Evolutionary conservation across 1,140 invertebrate genomes (phyloP), one percentile per base, ranked within the genome.

Genomic region (Drosophila aff.): DNA sequence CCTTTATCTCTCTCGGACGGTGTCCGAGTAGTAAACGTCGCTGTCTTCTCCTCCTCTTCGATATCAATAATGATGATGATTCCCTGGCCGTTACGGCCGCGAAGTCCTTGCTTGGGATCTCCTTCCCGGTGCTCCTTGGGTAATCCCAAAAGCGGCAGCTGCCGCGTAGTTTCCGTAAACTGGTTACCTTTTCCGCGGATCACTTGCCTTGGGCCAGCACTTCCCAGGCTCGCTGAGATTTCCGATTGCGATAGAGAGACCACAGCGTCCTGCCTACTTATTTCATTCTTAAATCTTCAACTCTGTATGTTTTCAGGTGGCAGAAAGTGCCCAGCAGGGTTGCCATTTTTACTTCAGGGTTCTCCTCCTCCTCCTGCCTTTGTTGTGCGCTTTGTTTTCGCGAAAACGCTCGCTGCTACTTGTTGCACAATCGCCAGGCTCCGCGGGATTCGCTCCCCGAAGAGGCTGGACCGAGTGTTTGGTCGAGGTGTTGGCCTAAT

Each of bases 381-480:
- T 66, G 65, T 61, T 23, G n/a, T 23, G n/a, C 2, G 33, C 60
- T 57, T 69, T 65, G 62, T 76, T 68, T 55, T 79, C 55, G 60
- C 71, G 47, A 65, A 78, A 76, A 52, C 49, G 71, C 55, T 66
- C 26, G 73, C 84, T 81, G 73, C 84, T 81, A 89, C 84, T 89
- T 89, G 84, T 89, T 89, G 85, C 84, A 62, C 46, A 74, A 68
- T 78, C 44, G 71, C 28, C 36, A 18, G n/a, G 43, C 75, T 41
- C 75, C 16, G 26, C 57, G 41, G 55, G 64, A 41, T 13, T n/a
- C 23, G 16, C 23, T 28, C 4, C 44, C 21, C 18, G 36, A 31
- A 31, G 21, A 28, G 67, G 23, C 40, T 55, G 63, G 46, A 33
- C 61, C 21, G 47, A 33, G 62, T 28, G 16, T n/a, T n/a, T 76